Conservation (phyloP, 2,113 vertebrate genomes). For the Melanerpes aurifrons region DNA sequence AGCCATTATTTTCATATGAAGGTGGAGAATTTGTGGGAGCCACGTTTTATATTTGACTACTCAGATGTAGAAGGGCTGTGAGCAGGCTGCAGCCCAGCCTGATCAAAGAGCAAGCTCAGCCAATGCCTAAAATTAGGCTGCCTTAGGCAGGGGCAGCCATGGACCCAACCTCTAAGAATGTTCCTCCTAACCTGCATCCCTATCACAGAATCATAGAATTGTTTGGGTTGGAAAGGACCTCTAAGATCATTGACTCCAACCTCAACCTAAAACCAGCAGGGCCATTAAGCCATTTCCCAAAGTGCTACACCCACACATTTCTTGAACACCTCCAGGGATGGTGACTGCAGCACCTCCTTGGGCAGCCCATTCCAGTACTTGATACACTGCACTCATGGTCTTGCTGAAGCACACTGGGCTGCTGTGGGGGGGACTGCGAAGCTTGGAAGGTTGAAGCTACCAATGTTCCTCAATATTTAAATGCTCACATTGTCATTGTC, state of each 20-base stretch:
- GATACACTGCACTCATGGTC: not conserved
- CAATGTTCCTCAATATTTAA: not conserved
- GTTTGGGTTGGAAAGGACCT: no score
- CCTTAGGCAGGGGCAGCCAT: not conserved
- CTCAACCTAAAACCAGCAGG: no score
- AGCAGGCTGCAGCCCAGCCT: not conserved
- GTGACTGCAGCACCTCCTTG: no score
- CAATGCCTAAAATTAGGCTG: not conserved
- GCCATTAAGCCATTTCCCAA: no score
- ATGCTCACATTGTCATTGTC: not conserved
- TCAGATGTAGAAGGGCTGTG: not conserved
- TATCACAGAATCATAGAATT: no score
- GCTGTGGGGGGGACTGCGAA: not conserved
- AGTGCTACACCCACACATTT: no score
- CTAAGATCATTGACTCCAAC: no score
- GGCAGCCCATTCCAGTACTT: no score
- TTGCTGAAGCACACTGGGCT: accelerated
- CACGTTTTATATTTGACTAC: not conserved
- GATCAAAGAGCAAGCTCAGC: not conserved
- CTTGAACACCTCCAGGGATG: no score
- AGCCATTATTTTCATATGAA: slow-evolving; percentile 11
- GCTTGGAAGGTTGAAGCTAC: not conserved
- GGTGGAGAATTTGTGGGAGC: not conserved
- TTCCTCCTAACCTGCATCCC: not conserved
- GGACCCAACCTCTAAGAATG: not conserved